Evolutionary conservation across 2,888 invertebrate genomes (phyloP).

Genomic region (Rhogogaster chlorosoma): DNA sequence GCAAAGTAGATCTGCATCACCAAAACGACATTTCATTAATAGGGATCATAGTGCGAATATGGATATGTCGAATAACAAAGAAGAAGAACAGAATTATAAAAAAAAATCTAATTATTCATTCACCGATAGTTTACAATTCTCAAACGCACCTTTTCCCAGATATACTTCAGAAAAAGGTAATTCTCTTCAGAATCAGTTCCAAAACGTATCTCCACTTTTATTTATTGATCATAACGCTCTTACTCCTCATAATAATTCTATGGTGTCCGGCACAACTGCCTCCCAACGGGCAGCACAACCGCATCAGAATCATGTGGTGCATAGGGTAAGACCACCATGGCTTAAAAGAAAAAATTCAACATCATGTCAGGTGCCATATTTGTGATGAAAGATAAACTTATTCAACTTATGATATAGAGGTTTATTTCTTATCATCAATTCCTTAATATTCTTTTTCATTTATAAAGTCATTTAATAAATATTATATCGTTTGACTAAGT

Average conservation of each 20-base stretch:
- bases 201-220: constrained; percentile 35
- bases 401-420: neutral
- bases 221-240: constrained; percentile 18
- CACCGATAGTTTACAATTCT: neutral
- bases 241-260: constrained; percentile 38
- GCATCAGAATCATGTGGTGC: constrained; percentile 51
- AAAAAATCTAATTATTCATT: neutral
- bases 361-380: constrained; percentile 50
- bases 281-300: constrained; percentile 51
- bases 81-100: constrained; percentile 29
- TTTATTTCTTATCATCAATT: neutral
- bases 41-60: constrained; percentile 4
- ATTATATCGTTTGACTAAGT: neutral
- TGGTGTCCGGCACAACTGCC: constrained; percentile 52
- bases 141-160: constrained; percentile 34
- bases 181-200: constrained; percentile 38
- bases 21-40: constrained; percentile 5
- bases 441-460: neutral
- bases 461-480: neutral
- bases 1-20: constrained; percentile 11
- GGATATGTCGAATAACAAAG: constrained; percentile 11
- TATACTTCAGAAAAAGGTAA: constrained; percentile 21
- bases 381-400: constrained; percentile 30
- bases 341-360: constrained; percentile 43
- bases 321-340: constrained; percentile 52